phyloP scores from a whole-genome alignment of 2,797 vertebrate genomes.

The Chiroxiphia lanceolata region DNA sequence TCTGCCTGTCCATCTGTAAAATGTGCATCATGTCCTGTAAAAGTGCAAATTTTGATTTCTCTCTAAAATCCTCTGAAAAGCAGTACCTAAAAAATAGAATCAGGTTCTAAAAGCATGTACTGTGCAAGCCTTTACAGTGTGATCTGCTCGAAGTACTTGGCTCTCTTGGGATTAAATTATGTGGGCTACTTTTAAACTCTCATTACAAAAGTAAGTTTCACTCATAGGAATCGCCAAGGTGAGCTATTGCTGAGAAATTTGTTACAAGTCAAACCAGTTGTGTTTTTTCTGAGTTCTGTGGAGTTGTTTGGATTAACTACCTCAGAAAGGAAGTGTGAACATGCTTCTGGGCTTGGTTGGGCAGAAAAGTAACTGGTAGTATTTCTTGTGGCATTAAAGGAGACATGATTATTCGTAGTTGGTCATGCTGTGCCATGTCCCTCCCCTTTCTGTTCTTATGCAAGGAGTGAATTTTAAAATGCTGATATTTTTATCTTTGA shows the following conservation, averaged over 20 bases:
- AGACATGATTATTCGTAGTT: background rate
- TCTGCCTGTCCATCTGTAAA: background rate
- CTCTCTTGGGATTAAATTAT: conserved; percentile 7
- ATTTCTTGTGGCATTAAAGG: background rate
- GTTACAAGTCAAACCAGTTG: background rate
- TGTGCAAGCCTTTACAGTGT: background rate
- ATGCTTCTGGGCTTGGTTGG: background rate
- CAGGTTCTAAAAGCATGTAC: background rate
- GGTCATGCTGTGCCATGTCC: background rate
- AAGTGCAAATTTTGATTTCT: background rate
- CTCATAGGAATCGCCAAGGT: background rate
- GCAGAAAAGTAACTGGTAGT: background rate
- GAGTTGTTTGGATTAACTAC: background rate
- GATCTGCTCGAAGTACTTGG: background rate
- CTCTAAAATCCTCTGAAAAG: conserved; percentile 31
- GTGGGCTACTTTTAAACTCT: background rate
- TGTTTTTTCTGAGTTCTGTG: background rate
- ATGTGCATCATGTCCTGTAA: background rate
- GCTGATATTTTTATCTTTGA: conserved; percentile 35
- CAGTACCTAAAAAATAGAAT: background rate
- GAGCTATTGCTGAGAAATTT: background rate
- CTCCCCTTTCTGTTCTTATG: conserved; percentile 26
- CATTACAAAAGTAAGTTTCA: background rate
- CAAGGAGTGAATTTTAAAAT: conserved; percentile 11
- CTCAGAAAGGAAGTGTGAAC: background rate